Conservation (phyloP, 2,888 invertebrate species). For the Xestobium rufovillosum region DNA sequence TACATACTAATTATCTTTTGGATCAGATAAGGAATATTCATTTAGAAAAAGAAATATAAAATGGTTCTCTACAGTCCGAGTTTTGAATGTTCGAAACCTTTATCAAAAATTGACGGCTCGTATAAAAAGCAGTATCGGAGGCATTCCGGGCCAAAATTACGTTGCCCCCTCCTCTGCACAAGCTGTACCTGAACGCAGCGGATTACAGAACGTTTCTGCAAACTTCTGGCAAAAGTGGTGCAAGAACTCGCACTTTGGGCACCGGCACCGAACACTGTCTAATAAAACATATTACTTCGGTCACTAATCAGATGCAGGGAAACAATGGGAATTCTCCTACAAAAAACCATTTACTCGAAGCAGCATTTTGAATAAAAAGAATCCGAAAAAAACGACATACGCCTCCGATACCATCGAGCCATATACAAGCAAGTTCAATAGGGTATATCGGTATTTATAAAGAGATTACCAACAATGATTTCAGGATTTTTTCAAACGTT, state of each 20-base stretch:
- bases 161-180: too few relatives aligned
- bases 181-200: too few relatives aligned
- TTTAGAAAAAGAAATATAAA: constrained; percentile 38
- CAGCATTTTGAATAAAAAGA: too few relatives aligned
- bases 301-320: too few relatives aligned
- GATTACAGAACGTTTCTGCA: too few relatives aligned
- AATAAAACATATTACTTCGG: too few relatives aligned
- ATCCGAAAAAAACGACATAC: not conserved
- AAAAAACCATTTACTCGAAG: too few relatives aligned
- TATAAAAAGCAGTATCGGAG: constrained; percentile 12
- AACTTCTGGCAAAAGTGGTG: too few relatives aligned
- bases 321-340: too few relatives aligned
- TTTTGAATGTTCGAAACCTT: constrained; percentile 25
- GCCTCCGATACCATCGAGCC: not conserved
- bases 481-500: constrained; percentile 30
- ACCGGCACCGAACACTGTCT: too few relatives aligned
- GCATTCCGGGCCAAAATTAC: constrained; percentile 2
- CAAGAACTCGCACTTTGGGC: too few relatives aligned
- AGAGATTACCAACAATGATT: constrained; percentile 34
- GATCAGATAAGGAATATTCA: constrained; percentile 42
- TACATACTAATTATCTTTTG: constrained; percentile 44
- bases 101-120: constrained; percentile 25
- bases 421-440: constrained; percentile 1
- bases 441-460: constrained; percentile 32
- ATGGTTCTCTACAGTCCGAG: constrained; percentile 22